Base-by-base conservation (phyloP, 1,140 invertebrate genomes). In the Brachionus calyciflorus region DNA sequence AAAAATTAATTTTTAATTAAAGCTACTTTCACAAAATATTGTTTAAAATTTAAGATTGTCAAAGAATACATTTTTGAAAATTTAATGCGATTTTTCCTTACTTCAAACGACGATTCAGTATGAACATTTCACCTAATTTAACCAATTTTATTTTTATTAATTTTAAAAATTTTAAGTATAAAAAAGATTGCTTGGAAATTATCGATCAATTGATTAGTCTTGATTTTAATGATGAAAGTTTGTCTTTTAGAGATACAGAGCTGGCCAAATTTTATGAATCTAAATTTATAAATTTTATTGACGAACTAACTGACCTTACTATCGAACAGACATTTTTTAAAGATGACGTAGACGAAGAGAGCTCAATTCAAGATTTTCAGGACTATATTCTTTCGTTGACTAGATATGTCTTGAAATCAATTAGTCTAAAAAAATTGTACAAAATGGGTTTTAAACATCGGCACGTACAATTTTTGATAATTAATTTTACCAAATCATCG, bases 361-460 rank as follows among this genome's bases (percentile, higher is more conserved):
- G 19, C 44, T 12, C 40, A 41, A 44, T n/a, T n/a, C 9, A 65
- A 65, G 19, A 60, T 19, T 33, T 60, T 60, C 2, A 33, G 37
- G n/a, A n/a, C n/a, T n/a, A 5, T 19, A 65, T 65, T 3, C 4
- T 65, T 7, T 65, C 60, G 2, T 24, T 65, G n/a, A 44, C 44
- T 3, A 41, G 60, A 65, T 65, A 44, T n/a, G 19, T 65, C 26
- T n/a, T 65, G 17, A 65, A 65, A 65, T 21, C 40, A 24, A 41
- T 65, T 1, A 41, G 21, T 65, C 5, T 21, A 24, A 41, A 46
- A 26, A 41, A 19, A 3, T 14, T 65, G 40, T 7, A 19, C 12
- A 21, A 7, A 24, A 6, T 65, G 3, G 60, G 60, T 12, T 65
- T 28, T 10, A 65, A 44, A 1, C 14, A 41, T 44, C 33, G 21